Conservation (phyloP, 2,797 vertebrate genomes). For the Mus caroli region DNA sequence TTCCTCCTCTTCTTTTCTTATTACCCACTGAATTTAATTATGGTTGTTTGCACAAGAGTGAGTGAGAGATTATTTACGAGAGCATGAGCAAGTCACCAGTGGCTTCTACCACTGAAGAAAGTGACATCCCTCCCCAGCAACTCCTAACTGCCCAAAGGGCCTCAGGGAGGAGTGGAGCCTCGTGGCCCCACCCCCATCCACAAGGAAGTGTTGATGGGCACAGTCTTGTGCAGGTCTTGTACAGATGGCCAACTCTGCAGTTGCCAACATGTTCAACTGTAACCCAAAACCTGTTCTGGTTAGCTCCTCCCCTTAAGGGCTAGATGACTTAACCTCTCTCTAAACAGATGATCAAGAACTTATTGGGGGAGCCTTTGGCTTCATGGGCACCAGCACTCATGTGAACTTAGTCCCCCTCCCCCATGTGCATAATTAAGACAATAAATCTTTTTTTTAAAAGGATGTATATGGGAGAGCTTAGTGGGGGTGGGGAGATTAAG, state of each 20-base stretch:
- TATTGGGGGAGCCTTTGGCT: too few relatives aligned
- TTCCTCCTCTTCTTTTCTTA: not conserved
- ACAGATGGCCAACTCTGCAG: not conserved
- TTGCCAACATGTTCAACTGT: not conserved
- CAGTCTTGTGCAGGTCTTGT: not conserved
- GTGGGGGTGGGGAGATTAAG: not conserved
- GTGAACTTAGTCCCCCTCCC: too few relatives aligned
- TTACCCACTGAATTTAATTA: not conserved
- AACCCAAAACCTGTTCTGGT: not conserved
- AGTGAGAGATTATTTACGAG: not conserved
- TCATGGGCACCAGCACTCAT: not conserved
- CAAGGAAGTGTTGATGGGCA: not conserved
- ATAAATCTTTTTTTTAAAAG: not conserved
- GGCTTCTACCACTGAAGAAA: not conserved
- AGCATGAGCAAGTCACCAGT: not conserved
- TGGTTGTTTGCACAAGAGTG: not conserved
- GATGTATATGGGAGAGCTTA: not conserved
- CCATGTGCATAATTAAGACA: not conserved
- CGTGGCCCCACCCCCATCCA: not conserved
- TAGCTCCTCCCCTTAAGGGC: not conserved
- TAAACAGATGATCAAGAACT: not conserved
- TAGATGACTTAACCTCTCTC: not conserved
- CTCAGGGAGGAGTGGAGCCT: not conserved
- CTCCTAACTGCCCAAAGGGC: not conserved
- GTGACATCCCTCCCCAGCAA: not conserved